These are phyloP conservation scores for Zootoca vivipara DNA, from an alignment of 2,113 vertebrate species.

Conservation along the genomic window DNA sequence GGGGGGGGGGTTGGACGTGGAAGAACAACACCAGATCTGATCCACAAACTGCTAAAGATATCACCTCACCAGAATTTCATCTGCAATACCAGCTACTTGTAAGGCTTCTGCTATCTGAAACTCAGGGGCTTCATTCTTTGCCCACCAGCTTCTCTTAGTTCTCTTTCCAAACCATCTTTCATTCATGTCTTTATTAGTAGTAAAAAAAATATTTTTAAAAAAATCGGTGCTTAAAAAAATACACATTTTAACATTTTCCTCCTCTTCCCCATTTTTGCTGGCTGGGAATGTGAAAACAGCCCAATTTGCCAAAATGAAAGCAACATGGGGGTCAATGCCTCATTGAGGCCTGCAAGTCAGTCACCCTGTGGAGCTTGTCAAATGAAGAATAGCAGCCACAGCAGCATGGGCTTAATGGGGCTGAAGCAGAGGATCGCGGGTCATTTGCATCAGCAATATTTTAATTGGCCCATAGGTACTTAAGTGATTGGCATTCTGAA, in stretches of 20 bases:
- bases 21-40: too few species aligned
- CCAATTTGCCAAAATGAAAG: constrained; percentile 35
- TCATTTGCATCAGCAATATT: constrained; percentile 69
- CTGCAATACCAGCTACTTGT: background rate
- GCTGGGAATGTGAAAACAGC: constrained; percentile 14
- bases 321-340: constrained; percentile 23
- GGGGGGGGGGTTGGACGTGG: background rate
- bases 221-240: background rate
- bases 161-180: background rate
- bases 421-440: constrained; percentile 36
- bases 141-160: constrained; percentile 15
- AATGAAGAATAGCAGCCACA: constrained; percentile 32
- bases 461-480: constrained; percentile 65
- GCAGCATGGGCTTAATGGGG: constrained; percentile 50
- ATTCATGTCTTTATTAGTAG: background rate
- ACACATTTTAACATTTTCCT: background rate
- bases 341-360: constrained; percentile 10
- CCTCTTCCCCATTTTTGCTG: background rate
- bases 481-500: constrained; percentile 64
- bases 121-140: constrained; percentile 30
- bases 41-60: background rate
- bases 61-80: background rate
- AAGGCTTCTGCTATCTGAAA: background rate
- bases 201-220: background rate
- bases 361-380: constrained; percentile 33